A percentile compares a stretch with the other conserved stretches of the same genome.
These are phyloP conservation scores for Mastomys natalensis DNA, from an alignment of 2,113 vertebrate species.

Conservation along the genomic window DNA sequence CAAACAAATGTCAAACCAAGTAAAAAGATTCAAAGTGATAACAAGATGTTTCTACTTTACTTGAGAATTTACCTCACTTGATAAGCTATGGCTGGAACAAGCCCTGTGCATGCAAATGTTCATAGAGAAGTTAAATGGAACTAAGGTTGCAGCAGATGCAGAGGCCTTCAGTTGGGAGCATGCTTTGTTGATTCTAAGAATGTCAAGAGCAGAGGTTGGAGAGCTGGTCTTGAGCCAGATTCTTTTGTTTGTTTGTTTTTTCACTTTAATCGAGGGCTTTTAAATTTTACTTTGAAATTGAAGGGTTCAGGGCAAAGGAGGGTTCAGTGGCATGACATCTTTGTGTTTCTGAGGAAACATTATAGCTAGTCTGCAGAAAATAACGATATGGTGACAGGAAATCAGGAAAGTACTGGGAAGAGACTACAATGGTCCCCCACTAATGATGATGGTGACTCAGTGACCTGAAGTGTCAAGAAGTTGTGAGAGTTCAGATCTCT, in stretches of 20 bases:
- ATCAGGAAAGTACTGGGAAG: not conserved
- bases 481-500: not conserved
- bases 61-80: not conserved
- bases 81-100: not conserved
- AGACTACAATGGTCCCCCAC: not conserved
- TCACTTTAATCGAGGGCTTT: not conserved
- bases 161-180: not conserved
- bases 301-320: not conserved
- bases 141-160: not conserved
- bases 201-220: not conserved
- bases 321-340: not conserved
- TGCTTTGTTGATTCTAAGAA: not conserved
- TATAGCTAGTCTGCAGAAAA: not conserved
- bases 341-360: not conserved
- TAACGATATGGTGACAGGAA: not conserved
- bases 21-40: not conserved
- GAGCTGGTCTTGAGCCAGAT: not conserved
- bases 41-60: not conserved
- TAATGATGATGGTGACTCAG: not conserved
- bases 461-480: not conserved
- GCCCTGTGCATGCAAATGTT: not conserved
- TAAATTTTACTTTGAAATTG: not conserved
- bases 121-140: not conserved
- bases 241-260: not conserved
- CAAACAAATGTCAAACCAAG: not conserved